Conservation (phyloP, 1,140 invertebrate species). For the Conopomorpha cramerella region DNA sequence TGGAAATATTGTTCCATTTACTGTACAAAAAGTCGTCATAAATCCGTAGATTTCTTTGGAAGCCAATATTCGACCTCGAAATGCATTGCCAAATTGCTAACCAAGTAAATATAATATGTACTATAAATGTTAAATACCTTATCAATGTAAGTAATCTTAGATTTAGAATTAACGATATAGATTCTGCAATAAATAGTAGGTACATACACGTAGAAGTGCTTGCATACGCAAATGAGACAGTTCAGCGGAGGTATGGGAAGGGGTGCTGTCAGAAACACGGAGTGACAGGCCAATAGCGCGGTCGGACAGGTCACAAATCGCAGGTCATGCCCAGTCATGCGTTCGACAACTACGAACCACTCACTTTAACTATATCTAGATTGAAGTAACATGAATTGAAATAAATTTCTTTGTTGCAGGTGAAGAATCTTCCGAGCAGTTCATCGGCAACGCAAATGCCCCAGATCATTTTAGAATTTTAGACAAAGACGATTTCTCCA, state of each 20-base stretch:
- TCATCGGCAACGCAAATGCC: conserved; percentile 44
- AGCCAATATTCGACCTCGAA: too few relatives aligned
- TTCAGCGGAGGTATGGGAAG: too few relatives aligned
- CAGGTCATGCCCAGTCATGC: conserved; percentile 5
- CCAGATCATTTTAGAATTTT: conserved; percentile 53
- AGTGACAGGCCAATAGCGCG: conserved; percentile 4
- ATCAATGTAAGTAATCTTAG: too few relatives aligned
- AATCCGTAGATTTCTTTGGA: background rate
- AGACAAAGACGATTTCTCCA: conserved; percentile 54
- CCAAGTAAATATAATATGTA: too few relatives aligned
- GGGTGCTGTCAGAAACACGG: conserved; percentile 4
- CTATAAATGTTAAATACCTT: too few relatives aligned
- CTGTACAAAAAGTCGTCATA: conserved; percentile 4
- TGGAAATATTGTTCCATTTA: conserved; percentile 27
- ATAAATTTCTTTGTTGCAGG: conserved; percentile 41
- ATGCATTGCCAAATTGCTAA: background rate
- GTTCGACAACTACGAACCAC: too few relatives aligned
- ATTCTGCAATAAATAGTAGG: too few relatives aligned
- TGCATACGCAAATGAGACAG: too few relatives aligned
- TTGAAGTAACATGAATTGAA: conserved; percentile 9
- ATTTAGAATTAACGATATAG: too few relatives aligned
- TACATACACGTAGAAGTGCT: too few relatives aligned
- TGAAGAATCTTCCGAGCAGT: conserved; percentile 50
- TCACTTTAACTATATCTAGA: too few relatives aligned
- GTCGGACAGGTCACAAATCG: conserved; percentile 4